Evolutionary conservation across 2,113 vertebrate genomes (phyloP), one percentile per base, ranked within the genome.

Genomic region (Camelus bactrianus): DNA sequence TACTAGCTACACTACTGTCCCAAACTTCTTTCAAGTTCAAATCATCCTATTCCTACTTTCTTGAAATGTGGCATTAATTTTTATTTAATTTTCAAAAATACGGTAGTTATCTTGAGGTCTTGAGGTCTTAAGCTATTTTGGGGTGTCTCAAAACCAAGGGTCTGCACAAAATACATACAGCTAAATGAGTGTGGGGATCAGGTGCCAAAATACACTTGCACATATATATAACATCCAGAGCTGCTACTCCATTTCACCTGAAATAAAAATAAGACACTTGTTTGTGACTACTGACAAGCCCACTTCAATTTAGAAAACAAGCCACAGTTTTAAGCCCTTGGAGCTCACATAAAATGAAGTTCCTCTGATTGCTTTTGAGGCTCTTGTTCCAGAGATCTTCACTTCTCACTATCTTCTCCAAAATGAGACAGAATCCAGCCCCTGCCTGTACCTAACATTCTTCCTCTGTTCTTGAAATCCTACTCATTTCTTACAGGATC

Each of bases 51-150:
- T 90, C 46, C 38, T 70, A 42, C 38, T 84, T 89, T 93, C 54
- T 92, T 80, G 19, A 77, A 91, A 79, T 52, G 38, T 24, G 65
- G 64, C 28, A 67, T 95, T 84, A 65, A 79, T 83, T 60, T 94
- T 46, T 77, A 72, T 80, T 93, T 90, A 89, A 86, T 58, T 69
- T 91, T 80, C 77, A 32, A 32, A 50, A 50, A 86, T 24, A 86
- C 12, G 62, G 69, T 19, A 73, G 91, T 42, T 86, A 70, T 70
- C 38, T 75, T 88, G 46, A 90, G 64, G 64, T 91, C 38, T 67
- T 72, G 46, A 90, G 64, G 64, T 91, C 38, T 67, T 72, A 35
- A 77, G 8, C 69, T 93, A 77, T 35, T 50, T 54, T 69, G 52
- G 35, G 15, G 10, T 62, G 32, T 64, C 65, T 88, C 54, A 70